Conservation (phyloP, 2,113 vertebrate genomes). For the Oreochromis niloticus region DNA sequence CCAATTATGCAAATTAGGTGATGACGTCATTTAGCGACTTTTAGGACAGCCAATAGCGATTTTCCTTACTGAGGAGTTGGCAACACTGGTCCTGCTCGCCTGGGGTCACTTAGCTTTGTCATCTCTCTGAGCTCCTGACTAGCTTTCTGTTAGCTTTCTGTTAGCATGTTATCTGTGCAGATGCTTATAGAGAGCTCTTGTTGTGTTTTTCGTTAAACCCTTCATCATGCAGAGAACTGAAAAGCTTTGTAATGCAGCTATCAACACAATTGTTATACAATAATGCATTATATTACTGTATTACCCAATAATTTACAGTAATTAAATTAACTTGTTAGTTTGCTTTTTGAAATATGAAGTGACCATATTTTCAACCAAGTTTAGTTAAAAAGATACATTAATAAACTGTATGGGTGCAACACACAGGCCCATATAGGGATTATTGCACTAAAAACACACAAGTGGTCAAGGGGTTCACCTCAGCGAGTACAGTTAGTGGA, state of each 20-base stretch:
- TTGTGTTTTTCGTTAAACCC: neutral
- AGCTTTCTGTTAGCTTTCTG: neutral
- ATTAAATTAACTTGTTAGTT: neutral
- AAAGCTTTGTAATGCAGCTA: neutral
- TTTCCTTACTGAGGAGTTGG: too few relatives aligned
- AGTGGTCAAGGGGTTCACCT: neutral
- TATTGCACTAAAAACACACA: neutral
- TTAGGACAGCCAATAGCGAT: too few relatives aligned
- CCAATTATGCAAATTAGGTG: too few relatives aligned
- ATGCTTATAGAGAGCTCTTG: neutral
- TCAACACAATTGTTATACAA: neutral
- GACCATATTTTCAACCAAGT: neutral
- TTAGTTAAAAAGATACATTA: neutral
- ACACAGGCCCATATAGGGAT: neutral
- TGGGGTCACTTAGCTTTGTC: neutral
- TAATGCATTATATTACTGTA: neutral
- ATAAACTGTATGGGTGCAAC: neutral
- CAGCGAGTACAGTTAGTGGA: neutral
- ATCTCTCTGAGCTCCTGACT: neutral
- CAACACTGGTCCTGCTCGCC: neutral
- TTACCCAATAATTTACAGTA: neutral
- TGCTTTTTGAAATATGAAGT: neutral
- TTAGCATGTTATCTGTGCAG: neutral
- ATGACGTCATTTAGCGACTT: too few relatives aligned
- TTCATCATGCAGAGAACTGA: neutral